phyloP scores from a whole-genome alignment of 2,113 vertebrate species.

The Panthera leo region DNA sequence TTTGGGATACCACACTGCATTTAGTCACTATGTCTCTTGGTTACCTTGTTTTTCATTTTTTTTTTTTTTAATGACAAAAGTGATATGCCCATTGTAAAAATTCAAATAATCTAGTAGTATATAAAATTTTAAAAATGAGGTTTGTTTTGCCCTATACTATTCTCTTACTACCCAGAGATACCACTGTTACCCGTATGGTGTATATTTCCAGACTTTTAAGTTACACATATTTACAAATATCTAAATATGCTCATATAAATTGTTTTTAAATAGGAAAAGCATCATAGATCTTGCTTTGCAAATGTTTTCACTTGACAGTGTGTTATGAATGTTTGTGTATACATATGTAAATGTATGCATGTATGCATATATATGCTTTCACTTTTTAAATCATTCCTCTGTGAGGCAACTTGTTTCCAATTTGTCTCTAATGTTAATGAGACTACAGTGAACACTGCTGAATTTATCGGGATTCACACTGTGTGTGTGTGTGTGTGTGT shows the following conservation, averaged over 20 bases:
- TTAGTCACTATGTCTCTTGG: background rate
- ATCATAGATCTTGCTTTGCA: background rate
- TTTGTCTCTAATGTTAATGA: background rate
- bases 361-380: background rate
- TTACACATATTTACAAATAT: background rate
- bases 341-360: background rate
- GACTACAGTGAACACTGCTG: background rate
- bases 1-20: background rate
- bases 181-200: background rate
- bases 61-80: background rate
- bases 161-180: background rate
- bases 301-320: background rate
- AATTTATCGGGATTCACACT: background rate
- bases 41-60: background rate
- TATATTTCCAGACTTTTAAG: background rate
- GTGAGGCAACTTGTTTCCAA: background rate
- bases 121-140: background rate
- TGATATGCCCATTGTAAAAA: background rate
- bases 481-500: background rate
- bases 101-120: background rate
- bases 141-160: background rate
- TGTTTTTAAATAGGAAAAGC: background rate
- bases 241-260: background rate
- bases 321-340: background rate
- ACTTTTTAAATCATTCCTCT: background rate